Percentiles rank a stretch among this genome's conserved stretches.
phyloP scores from a whole-genome alignment of 2,797 vertebrate species.

The Chrosomus eos region DNA sequence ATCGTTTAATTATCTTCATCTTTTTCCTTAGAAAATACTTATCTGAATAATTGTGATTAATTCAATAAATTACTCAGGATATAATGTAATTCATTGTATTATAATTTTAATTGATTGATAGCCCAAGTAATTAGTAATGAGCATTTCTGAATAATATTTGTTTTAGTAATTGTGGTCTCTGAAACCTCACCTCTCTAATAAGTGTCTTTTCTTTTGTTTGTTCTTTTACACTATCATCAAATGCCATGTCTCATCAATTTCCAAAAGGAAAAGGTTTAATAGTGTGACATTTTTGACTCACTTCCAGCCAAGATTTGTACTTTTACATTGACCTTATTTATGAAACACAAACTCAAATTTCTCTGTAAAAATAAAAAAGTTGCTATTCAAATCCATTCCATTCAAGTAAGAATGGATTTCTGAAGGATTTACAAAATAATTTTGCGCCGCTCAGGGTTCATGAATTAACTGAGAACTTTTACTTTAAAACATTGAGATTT shows the following conservation, averaged over 20 bases:
- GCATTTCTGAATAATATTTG: background rate
- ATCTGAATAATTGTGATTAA: background rate
- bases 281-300: background rate
- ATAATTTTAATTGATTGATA: background rate
- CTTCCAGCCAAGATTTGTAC: background rate
- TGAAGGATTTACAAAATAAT: background rate
- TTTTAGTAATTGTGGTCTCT: background rate
- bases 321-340: background rate
- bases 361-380: background rate
- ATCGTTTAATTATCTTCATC: background rate
- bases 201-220: background rate
- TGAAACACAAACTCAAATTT: background rate
- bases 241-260: background rate
- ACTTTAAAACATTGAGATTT: background rate
- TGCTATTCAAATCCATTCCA: background rate
- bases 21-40: background rate
- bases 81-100: background rate
- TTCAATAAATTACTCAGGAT: background rate
- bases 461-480: background rate
- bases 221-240: background rate
- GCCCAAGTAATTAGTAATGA: background rate
- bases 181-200: background rate
- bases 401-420: background rate
- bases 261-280: background rate
- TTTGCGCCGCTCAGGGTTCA: background rate